Evolutionary conservation across 1,140 invertebrate genomes (phyloP), one percentile per base, ranked within the genome.

Genomic region (Caerostris darwini): DNA sequence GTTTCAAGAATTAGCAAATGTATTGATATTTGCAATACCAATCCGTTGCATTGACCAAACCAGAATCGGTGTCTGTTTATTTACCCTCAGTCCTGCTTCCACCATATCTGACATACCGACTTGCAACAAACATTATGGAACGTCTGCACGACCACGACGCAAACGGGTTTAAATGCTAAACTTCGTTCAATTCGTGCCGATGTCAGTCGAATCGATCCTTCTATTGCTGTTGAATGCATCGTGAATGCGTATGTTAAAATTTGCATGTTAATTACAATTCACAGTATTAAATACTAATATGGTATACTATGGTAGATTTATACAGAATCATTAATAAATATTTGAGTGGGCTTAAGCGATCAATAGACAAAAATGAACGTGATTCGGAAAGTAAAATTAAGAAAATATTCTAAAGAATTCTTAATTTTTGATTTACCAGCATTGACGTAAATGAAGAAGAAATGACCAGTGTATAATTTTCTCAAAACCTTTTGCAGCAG

Each of bases 371-470:
- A 17, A 19, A 71, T 6, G 3, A 17, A n/a, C 17, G 67, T 71
- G 67, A 17, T n/a, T 71, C 67, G 2, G 67, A 71, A 71, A 7
- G n/a, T 71, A n/a, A 71, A 71, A 71, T n/a, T n/a, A 17, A 17
- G n/a, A 71, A 71, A 71, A 71, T 71, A 71, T 71, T 71, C 14
- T 71, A 3, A 71, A 71, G n/a, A 71, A n/a, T 71, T 1, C 5
- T 7, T 71, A 71, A 71, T 17, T 71, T 17, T 71, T 5, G 6
- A n/a, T 5, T 71, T 71, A 71, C 67, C n/a, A 71, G 67, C n/a
- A 71, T 71, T n/a, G 67, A 71, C 12, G n/a, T 71, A 71, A 71
- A 71, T 71, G 17, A 71, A 71, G 67, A n/a, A n/a, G n/a, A 71
- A 71, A 34, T 17, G 2, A 3, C 17, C 14, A 17, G 67, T 71